Evolutionary conservation across 2,113 vertebrate genomes (phyloP).

Genomic region (Sceloporus undulatus): DNA sequence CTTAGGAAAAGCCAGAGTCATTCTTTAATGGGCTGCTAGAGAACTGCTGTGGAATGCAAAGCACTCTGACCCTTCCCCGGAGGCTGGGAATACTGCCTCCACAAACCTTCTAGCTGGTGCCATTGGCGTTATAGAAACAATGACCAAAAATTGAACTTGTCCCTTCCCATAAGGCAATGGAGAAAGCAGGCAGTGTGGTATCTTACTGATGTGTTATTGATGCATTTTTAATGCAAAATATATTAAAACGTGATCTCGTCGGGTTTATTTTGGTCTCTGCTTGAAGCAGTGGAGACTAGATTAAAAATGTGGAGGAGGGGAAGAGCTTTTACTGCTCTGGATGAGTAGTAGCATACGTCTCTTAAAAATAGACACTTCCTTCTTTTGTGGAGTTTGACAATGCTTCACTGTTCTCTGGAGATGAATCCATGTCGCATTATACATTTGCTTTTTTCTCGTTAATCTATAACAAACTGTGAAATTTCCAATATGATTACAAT

Average conservation of each 20-base stretch:
- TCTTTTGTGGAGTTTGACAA: background rate
- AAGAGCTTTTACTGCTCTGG: background rate
- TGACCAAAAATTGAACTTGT: background rate
- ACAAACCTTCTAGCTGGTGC: rapidly evolving
- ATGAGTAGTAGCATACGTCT: conserved; percentile 21
- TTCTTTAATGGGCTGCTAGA: rapidly evolving
- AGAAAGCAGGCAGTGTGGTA: background rate
- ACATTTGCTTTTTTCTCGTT: conserved; percentile 29
- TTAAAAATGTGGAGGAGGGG: conserved; percentile 3
- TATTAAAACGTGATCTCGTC: background rate
- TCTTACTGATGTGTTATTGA: background rate
- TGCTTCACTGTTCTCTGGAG: background rate
- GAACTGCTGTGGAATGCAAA: background rate
- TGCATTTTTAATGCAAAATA: background rate
- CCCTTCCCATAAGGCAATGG: background rate
- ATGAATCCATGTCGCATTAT: conserved; percentile 3
- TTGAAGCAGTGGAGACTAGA: conserved; percentile 12
- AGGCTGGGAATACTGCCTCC: background rate
- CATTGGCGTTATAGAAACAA: background rate
- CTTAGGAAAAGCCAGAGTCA: background rate
- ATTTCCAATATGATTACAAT: conserved; percentile 48
- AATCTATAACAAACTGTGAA: conserved; percentile 44
- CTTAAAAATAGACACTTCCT: background rate
- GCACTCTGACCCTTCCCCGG: background rate
- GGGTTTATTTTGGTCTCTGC: background rate